Evolutionary conservation across 2,113 vertebrate species (phyloP).

Genomic region (Felis chaus): DNA sequence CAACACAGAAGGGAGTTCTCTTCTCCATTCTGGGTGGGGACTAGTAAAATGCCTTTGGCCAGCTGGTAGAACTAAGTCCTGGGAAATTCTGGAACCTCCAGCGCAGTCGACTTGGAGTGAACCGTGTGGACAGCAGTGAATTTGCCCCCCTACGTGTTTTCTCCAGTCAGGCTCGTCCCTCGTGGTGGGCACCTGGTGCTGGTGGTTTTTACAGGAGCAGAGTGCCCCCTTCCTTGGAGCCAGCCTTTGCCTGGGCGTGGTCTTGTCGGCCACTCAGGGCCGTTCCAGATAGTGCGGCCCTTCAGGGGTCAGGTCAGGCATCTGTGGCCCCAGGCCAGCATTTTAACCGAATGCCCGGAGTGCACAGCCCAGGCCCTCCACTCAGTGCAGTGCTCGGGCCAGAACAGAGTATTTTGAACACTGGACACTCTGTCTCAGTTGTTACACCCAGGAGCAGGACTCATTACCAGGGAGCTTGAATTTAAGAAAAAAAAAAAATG

Average conservation of each 20-base stretch:
- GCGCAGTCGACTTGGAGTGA: neutral
- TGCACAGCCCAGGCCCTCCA: neutral
- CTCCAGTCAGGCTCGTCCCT: neutral
- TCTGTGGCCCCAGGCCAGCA: neutral
- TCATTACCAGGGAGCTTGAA: neutral
- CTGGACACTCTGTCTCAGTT: neutral
- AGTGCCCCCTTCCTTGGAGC: neutral
- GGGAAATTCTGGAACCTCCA: neutral
- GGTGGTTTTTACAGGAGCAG: neutral
- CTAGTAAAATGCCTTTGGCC: neutral
- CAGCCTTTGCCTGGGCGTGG: neutral
- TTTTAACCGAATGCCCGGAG: neutral
- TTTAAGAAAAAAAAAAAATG: too few species aligned
- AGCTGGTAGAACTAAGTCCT: neutral
- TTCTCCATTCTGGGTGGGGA: neutral
- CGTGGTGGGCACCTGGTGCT: neutral
- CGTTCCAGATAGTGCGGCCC: neutral
- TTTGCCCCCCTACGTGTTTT: neutral
- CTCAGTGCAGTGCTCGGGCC: neutral
- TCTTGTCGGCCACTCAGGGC: neutral
- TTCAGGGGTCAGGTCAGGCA: neutral
- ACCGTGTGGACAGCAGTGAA: neutral
- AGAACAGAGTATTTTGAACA: neutral
- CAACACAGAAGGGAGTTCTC: neutral
- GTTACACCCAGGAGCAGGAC: neutral